Base-by-base conservation (phyloP, 1,140 invertebrate species). In the Calosoma granatense region DNA sequence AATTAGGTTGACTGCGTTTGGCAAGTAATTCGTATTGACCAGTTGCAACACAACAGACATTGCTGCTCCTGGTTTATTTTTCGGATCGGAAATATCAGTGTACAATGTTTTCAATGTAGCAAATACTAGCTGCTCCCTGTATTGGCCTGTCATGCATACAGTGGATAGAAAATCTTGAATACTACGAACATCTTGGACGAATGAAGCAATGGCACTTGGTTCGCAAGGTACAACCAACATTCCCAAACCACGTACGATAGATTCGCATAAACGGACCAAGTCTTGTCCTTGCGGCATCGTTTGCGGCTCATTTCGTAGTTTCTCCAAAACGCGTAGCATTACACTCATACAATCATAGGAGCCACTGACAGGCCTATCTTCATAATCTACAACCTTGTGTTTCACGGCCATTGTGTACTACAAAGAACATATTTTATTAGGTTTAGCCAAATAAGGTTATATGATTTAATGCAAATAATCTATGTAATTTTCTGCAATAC, bases 21-120 rank as follows among this genome's bases (percentile, higher is more conserved):
- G 64, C 43, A 78, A 75, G 30, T 69, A 58, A 59, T 63, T 65
- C 52, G 60, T 19, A 22, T 70, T 65, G 39, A 79, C 77, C 2
- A 79, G 59, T 39, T 80, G 69, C 21, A 83, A 70, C 1, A 82
- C 74, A 21, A 79, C 71, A 17, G 79, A 76, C 56, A 81, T 69
- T 1, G 77, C 77, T 20, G 74, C 75, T 0, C 76, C 76, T 4
- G 75, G 74, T 19, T 72, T 61, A 21, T 70, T 67, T 36, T 54
- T 61, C n/a, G 61, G 62, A 57, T 70, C 70, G 6, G 69, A 71
- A 21, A 78, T 77, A 55, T 74, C 60, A 20, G 69, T 65, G 51
- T 75, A 76, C 1, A 77, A 66, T 1, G 71, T 59, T 15, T 66
- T 64, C 43, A 78, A 62, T 26, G 63, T 73, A 60, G 58, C 65